Evolutionary conservation across 1,140 invertebrate genomes (phyloP).

Genomic region (Artemia franciscana): DNA sequence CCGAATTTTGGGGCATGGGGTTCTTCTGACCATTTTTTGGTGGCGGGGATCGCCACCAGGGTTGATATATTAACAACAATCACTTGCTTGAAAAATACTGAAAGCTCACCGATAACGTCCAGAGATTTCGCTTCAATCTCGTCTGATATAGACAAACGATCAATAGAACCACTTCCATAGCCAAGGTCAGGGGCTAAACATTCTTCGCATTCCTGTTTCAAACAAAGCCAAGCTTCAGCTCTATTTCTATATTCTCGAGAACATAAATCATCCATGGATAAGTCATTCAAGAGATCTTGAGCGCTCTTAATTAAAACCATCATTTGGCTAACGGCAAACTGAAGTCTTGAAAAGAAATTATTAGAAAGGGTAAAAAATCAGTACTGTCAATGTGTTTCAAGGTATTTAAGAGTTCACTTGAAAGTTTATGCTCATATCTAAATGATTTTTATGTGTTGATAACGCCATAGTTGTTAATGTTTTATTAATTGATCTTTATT

Average conservation of each 20-base stretch:
- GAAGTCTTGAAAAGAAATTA: slow-evolving; percentile 22
- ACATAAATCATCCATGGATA: slow-evolving; percentile 30
- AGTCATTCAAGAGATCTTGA: slow-evolving; percentile 49
- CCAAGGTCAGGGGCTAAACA: slow-evolving; percentile 34
- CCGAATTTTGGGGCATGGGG: too few relatives aligned
- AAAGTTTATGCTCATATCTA: too few relatives aligned
- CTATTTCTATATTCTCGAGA: slow-evolving; percentile 40
- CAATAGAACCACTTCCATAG: background rate
- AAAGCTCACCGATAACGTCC: background rate
- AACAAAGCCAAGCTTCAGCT: slow-evolving; percentile 53
- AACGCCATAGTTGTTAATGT: too few relatives aligned
- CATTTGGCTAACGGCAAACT: slow-evolving; percentile 56
- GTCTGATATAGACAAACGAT: background rate
- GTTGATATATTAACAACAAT: too few relatives aligned
- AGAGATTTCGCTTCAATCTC: background rate
- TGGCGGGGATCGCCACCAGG: too few relatives aligned
- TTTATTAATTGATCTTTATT: too few relatives aligned
- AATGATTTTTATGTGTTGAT: too few relatives aligned
- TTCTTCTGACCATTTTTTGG: too few relatives aligned
- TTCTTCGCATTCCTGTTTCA: slow-evolving; percentile 61
- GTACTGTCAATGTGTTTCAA: too few relatives aligned
- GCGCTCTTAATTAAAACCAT: slow-evolving; percentile 54
- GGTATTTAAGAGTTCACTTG: too few relatives aligned
- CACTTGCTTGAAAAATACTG: too few relatives aligned
- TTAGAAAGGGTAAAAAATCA: too few relatives aligned